Evolutionary conservation across 2,888 invertebrate genomes (phyloP), one percentile per base, ranked within the genome.

Genomic region (Augochlorella aurata): DNA sequence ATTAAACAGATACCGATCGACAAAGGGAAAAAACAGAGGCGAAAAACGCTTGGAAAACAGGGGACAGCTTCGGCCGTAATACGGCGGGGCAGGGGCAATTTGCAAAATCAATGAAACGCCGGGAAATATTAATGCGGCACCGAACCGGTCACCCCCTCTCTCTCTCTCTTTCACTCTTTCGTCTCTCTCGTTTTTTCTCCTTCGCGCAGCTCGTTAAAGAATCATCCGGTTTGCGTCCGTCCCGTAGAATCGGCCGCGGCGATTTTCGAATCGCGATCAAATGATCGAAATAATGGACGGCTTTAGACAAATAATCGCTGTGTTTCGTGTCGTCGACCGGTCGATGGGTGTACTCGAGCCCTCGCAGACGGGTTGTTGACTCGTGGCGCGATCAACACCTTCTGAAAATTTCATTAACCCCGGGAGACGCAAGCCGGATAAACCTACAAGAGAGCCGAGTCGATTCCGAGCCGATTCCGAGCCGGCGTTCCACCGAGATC

Each of bases 91-190:
- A 29, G 50, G 47, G 50, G 50, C 81, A 82, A 77, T 77, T 82
- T 82, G 76, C 77, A 74, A 81, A 82, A 82, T 81, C 82, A 82
- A 82, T 82, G 81, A 77, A 81, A 82, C 81, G 74, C 66, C 66
- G 67, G 66, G 67, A 82, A 82, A 81, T 77, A 83, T 83, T 81
- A 83, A 83, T 83, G 82, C 61, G n/a, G 75, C 45, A 69, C 16
- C 45, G 74, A 67, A 69, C 29, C 74, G 77, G 58, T 54, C 72
- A 63, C 49, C 16, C 4, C 7, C 47, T 12, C 47, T 12, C 47
- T 12, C 47, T 2, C 21, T 14, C 54, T 12, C 21, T 4, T 14
- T 10, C 21, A 1, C 10, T 9, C 2, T 21, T 12, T 12, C 18
- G 3, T 21, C 12, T 21, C n/a, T 54, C 3, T 1, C 18, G 10